phyloP scores from a whole-genome alignment of 2,797 vertebrate genomes.

The Tragelaphus oryx region DNA sequence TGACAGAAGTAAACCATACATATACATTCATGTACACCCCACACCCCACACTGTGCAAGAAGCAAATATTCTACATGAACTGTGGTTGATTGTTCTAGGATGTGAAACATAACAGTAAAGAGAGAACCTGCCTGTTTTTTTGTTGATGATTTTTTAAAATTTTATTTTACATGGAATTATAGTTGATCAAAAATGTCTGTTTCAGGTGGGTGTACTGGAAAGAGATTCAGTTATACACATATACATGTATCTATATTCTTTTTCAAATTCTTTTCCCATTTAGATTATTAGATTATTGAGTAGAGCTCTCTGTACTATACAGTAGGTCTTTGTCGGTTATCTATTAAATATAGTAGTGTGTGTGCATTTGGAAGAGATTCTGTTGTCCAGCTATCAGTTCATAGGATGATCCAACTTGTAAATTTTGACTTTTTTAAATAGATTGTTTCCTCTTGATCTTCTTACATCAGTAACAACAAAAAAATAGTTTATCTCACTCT shows the following conservation, averaged over 20 bases:
- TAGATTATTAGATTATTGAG: neutral
- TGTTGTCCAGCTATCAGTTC: neutral
- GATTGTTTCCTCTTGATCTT: neutral
- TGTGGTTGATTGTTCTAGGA: neutral
- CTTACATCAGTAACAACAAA: slow-evolving; percentile 5
- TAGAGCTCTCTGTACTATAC: neutral
- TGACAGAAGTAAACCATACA: neutral
- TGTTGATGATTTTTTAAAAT: neutral
- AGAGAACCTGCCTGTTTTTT: neutral
- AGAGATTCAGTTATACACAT: neutral
- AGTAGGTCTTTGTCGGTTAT: neutral
- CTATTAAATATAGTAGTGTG: neutral
- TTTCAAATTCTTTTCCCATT: neutral
- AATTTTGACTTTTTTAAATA: neutral
- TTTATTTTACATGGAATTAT: neutral
- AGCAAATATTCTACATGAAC: neutral
- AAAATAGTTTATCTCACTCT: neutral
- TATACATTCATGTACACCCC: too few species aligned
- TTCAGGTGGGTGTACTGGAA: neutral
- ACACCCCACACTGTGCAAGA: neutral
- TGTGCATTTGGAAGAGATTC: neutral
- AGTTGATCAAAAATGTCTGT: neutral
- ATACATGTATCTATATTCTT: neutral
- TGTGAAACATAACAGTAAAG: neutral
- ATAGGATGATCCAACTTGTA: neutral